Conservation (phyloP, 1,140 invertebrate genomes). For the Rhyzopertha dominica region DNA sequence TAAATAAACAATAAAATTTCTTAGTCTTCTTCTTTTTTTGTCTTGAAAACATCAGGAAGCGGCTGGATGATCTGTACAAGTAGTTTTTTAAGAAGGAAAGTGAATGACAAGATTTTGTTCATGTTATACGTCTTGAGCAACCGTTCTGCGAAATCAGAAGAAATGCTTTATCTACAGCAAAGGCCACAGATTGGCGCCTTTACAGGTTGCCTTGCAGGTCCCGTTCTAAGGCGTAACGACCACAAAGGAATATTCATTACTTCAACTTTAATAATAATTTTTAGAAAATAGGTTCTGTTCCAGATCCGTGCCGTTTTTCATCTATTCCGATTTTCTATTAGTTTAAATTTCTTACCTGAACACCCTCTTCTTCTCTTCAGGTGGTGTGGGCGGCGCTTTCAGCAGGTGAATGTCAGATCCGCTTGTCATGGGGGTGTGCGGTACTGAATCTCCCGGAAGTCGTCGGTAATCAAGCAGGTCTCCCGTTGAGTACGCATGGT, state of each 20-base stretch:
- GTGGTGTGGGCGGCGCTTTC: constrained; percentile 7
- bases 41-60: no score
- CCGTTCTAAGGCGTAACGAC: background rate
- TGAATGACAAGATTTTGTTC: no score
- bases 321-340: background rate
- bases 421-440: constrained; percentile 1
- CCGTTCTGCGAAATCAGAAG: no score
- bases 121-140: no score
- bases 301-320: background rate
- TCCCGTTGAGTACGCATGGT: constrained; percentile 7
- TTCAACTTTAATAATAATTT: background rate
- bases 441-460: constrained; percentile 1
- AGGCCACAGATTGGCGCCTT: no score
- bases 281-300: background rate
- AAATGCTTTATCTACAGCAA: no score
- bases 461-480: background rate
- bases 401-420: background rate
- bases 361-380: constrained; percentile 12
- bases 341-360: constrained; percentile 9
- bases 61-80: no score
- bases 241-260: background rate
- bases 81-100: no score
- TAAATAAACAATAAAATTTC: no score
- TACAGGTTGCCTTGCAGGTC: no score
- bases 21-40: no score